These are phyloP conservation scores for Cliona cf. orientalis DNA, from an alignment of 37 sponge, comb jelly and placozoan species.

Conservation along the genomic window DNA sequence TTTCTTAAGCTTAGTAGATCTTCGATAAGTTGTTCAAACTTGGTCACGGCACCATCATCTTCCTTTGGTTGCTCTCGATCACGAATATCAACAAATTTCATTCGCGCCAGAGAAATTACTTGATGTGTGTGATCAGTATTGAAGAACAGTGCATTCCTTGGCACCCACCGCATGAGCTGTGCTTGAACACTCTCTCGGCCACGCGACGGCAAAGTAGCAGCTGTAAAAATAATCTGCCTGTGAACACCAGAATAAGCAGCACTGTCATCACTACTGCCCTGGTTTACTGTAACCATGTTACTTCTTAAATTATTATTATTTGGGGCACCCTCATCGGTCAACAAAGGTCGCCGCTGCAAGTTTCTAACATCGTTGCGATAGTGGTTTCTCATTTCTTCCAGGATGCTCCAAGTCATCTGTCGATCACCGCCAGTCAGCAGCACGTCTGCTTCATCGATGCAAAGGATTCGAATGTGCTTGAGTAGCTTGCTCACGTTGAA, in stretches of 20 bases:
- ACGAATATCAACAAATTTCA: constrained; percentile 32
- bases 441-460: constrained; percentile 82
- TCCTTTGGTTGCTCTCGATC: not conserved
- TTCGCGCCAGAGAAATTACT: constrained; percentile 11
- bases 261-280: no score
- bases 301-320: no score
- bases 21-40: constrained; percentile 11
- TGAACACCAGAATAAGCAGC: no score
- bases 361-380: not conserved
- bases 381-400: constrained; percentile 29
- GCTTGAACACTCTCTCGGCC: constrained; percentile 46
- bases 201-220: constrained; percentile 75
- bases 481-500: constrained; percentile 56
- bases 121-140: constrained; percentile 63
- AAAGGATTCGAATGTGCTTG: constrained; percentile 29
- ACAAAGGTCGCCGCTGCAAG: not conserved
- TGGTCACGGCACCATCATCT: not conserved
- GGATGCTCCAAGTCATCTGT: constrained; percentile 43
- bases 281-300: no score
- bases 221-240: constrained; percentile 68
- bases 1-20: constrained; percentile 26
- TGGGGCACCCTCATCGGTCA: no score
- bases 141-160: constrained; percentile 40
- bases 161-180: constrained; percentile 47
- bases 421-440: constrained; percentile 74